Evolutionary conservation across 1,140 invertebrate genomes (phyloP), one percentile per base, ranked within the genome.

Genomic region (Nebria ingens): DNA sequence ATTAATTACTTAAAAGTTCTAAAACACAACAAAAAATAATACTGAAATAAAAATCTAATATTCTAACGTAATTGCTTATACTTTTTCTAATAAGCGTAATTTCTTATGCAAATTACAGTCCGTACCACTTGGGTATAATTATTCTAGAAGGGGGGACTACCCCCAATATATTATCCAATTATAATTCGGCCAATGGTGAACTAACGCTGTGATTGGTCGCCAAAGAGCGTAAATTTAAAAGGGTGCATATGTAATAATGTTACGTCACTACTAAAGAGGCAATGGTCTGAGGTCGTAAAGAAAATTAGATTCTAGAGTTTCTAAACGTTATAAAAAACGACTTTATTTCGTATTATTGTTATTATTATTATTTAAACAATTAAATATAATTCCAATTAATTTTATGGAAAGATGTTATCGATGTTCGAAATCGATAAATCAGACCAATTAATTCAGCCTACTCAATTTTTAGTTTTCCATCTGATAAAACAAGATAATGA

Each of bases 41-140:
- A 17, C 6, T 4, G 40, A 45, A 45, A 45, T 29, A 45, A 45
- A 45, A 45, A 9, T 45, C 17, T 17, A 45, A 45, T 45, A 45
- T 45, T 45, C 40, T 12, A 45, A 45, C 6, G 40, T 12, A 45
- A 45, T 45, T 45, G 40, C 15, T 17, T 17, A 9, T 34, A 9
- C 25, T 34, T 34, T n/a, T 45, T 45, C 40, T 45, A 45, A 45
- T 45, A 45, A 45, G n/a, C 40, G 9, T 45, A 45, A 9, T 45
- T 12, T 45, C 17, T 45, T 45, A 45, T 45, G 40, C 40, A 45
- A 45, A 45, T 45, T 4, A 45, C 17, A 45, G 40, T 17, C 3
- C 17, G 40, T 17, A 45, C 40, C 6, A 45, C 9, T 45, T 9
- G 9, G 17, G 17, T 45, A 45, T 45, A 45, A 45, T 45, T 45